Percentiles rank a stretch among this genome's conserved stretches.
Evolutionary conservation across 2,888 invertebrate genomes (phyloP).

Genomic region (Caenorhabditis macrosperma): DNA sequence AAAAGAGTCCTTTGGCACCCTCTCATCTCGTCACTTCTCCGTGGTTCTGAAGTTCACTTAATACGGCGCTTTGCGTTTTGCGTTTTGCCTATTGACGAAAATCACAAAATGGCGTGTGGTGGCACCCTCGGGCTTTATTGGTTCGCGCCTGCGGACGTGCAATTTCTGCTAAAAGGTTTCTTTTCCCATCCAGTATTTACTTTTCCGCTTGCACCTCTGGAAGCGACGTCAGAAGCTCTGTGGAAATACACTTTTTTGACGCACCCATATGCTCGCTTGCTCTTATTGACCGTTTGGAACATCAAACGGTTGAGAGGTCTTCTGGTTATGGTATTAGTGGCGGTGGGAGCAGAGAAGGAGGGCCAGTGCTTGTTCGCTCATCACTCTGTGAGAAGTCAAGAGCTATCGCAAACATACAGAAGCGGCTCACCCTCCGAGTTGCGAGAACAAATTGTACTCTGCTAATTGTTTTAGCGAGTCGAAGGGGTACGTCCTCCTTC

Average conservation of each 20-base stretch:
- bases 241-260: conserved; percentile 1
- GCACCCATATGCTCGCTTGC: neutral
- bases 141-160: conserved; percentile 21
- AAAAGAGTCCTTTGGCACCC: neutral
- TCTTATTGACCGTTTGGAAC: neutral
- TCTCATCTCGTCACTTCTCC: conserved; percentile 10
- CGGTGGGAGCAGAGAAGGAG: conserved; percentile 22
- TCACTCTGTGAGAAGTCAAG: conserved; percentile 56
- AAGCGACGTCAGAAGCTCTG: neutral
- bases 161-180: conserved; percentile 40
- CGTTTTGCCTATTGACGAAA: conserved; percentile 31
- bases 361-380: conserved; percentile 53
- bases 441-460: conserved; percentile 61
- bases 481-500: conserved; percentile 40
- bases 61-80: neutral
- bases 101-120: conserved; percentile 44
- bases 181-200: conserved; percentile 16
- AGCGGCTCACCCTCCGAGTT: conserved; percentile 40
- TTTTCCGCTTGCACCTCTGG: conserved; percentile 4
- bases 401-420: conserved; percentile 57
- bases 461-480: conserved; percentile 54
- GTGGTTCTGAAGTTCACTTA: conserved; percentile 41
- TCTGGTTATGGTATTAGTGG: conserved; percentile 52
- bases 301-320: conserved; percentile 2
- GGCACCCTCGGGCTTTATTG: conserved; percentile 37